Percentiles rank a stretch among this genome's conserved stretches.
phyloP scores from a whole-genome alignment of 2,888 invertebrate species.

The Neoascia interrupta region DNA sequence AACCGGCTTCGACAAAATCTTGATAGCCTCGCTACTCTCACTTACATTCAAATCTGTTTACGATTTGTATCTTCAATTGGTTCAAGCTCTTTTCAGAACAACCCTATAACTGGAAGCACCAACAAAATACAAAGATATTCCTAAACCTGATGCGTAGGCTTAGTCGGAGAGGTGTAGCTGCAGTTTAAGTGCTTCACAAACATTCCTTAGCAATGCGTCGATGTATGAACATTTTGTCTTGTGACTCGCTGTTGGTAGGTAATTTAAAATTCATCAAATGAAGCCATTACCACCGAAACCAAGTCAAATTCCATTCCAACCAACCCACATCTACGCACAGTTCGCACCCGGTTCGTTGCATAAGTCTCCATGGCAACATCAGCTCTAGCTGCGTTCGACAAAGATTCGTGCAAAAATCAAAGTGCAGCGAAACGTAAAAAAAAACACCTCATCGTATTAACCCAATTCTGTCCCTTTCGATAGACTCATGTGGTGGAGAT shows the following conservation, averaged over 20 bases:
- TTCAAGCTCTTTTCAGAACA: too few relatives aligned
- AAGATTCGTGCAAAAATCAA: slow-evolving; percentile 39
- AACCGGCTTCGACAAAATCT: slow-evolving; percentile 5
- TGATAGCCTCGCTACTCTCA: slow-evolving; percentile 17
- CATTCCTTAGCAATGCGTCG: too few relatives aligned
- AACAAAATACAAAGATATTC: too few relatives aligned
- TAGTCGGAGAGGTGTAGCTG: too few relatives aligned
- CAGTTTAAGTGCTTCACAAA: too few relatives aligned
- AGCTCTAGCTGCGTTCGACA: slow-evolving; percentile 12
- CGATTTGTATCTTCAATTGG: slow-evolving; percentile 12
- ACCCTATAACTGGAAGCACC: too few relatives aligned
- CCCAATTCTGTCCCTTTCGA: slow-evolving; percentile 68
- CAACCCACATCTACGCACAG: slow-evolving; percentile 55
- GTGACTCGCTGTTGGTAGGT: not conserved
- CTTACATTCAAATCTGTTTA: slow-evolving; percentile 1
- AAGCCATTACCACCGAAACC: not conserved
- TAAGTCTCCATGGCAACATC: slow-evolving; percentile 31
- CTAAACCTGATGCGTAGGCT: too few relatives aligned
- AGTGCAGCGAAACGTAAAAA: slow-evolving; percentile 12
- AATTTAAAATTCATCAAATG: slow-evolving; percentile 2
- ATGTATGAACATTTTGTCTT: too few relatives aligned
- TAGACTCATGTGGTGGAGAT: slow-evolving; percentile 59
- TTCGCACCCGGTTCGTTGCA: slow-evolving; percentile 40
- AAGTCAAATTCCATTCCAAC: slow-evolving; percentile 36
- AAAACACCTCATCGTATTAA: slow-evolving; percentile 41